These are phyloP conservation scores for Myripristis jacobus DNA, from an alignment of 2,797 vertebrate species.

Conservation along the genomic window DNA sequence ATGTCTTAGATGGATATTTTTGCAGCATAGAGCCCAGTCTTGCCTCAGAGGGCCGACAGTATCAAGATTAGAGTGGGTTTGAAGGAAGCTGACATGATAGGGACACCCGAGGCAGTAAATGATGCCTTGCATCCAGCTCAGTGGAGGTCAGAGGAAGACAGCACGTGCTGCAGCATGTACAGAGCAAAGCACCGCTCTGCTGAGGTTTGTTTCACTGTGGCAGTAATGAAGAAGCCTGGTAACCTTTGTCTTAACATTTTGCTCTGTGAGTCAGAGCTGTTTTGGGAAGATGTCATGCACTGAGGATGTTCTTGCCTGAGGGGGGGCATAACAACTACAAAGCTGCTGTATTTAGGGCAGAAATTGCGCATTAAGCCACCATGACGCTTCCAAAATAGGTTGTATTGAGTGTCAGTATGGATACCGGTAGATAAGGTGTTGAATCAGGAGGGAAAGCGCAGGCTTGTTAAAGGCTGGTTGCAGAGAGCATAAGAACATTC, in stretches of 20 bases:
- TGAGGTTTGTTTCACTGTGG: constrained; percentile 49
- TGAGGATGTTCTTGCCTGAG: constrained; percentile 44
- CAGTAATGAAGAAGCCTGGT: constrained; percentile 60
- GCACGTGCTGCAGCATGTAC: constrained; percentile 31
- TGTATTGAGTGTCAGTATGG: constrained; percentile 30
- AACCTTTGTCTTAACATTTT: constrained; percentile 75
- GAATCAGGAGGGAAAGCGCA: constrained; percentile 9
- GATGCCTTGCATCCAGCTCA: constrained; percentile 42
- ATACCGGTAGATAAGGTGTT: constrained; percentile 21
- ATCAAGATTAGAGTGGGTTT: constrained; percentile 54
- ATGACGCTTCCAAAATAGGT: constrained; percentile 36
- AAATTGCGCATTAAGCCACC: constrained; percentile 47
- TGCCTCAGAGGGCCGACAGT: constrained; percentile 34
- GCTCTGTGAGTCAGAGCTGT: constrained; percentile 70
- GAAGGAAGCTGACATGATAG: constrained; percentile 56
- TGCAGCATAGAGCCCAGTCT: constrained; percentile 26
- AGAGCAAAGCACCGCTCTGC: constrained; percentile 32
- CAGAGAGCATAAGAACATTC: constrained; percentile 14
- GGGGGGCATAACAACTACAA: constrained; percentile 43
- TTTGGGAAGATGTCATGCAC: constrained; percentile 65
- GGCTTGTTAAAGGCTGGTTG: constrained; percentile 13
- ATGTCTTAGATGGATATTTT: constrained; percentile 38
- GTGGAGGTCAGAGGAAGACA: constrained; percentile 60
- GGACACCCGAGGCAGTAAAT: constrained; percentile 53
- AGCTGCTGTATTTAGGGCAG: constrained; percentile 56